These are phyloP conservation scores for Bubalus kerabau DNA, from an alignment of 2,113 vertebrate genomes.

Conservation along the genomic window DNA sequence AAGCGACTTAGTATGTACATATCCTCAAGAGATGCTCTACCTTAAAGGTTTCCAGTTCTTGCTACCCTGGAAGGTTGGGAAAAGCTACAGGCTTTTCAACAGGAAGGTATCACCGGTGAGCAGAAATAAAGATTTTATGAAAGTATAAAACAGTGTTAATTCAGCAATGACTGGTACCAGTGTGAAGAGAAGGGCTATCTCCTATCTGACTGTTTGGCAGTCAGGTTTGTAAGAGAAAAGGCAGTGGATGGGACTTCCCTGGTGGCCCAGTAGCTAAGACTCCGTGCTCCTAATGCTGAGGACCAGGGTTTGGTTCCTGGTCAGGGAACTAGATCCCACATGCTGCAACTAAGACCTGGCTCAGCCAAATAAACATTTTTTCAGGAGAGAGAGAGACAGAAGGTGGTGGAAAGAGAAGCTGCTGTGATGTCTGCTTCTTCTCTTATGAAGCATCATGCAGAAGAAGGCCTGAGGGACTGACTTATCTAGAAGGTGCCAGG, in stretches of 20 bases:
- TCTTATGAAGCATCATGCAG: accelerated
- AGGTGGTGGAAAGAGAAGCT: not conserved
- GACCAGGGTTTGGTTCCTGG: not conserved
- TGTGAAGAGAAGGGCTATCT: not conserved
- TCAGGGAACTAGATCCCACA: not conserved
- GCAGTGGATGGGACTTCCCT: not conserved
- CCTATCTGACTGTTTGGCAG: accelerated
- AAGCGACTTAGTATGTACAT: not conserved
- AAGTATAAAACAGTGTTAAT: not conserved
- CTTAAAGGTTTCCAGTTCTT: not conserved
- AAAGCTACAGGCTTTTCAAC: not conserved
- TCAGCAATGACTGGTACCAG: accelerated
- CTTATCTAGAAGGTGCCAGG: not conserved
- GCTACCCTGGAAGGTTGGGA: not conserved
- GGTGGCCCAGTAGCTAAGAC: not conserved
- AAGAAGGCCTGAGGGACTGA: not conserved
- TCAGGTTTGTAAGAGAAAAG: not conserved
- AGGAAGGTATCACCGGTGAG: not conserved
- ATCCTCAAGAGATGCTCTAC: not conserved
- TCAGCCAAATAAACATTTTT: not conserved
- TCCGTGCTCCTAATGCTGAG: not conserved
- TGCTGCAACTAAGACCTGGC: not conserved
- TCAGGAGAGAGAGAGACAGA: not conserved
- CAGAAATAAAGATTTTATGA: not conserved
- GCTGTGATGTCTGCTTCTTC: not conserved